Conservation (phyloP, 92 coral and sea anemone genomes). For the Bergia sp. region DNA sequence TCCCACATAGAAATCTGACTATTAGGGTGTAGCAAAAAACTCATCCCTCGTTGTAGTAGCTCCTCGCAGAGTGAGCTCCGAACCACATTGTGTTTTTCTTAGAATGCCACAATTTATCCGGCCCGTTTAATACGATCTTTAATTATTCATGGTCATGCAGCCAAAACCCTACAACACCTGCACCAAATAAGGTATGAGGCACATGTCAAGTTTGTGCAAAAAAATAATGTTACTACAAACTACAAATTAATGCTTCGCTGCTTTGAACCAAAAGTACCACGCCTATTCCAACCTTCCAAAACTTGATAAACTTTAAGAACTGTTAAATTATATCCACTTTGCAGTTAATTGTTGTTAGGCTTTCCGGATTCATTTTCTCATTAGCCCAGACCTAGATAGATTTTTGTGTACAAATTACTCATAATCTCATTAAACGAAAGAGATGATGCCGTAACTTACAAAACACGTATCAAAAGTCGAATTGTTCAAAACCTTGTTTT, state of each 20-base stretch:
- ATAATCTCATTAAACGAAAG: background rate
- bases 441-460: background rate
- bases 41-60: background rate
- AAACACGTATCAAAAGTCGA: background rate
- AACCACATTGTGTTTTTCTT: conserved; percentile 19
- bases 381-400: background rate
- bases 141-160: conserved; percentile 14
- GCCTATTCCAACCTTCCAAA: background rate
- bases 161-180: conserved; percentile 16
- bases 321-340: background rate
- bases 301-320: background rate
- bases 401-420: background rate
- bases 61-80: background rate
- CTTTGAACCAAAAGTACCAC: background rate
- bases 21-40: background rate
- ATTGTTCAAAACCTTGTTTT: too few species aligned
- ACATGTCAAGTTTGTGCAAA: background rate
- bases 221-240: too few species aligned
- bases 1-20: background rate
- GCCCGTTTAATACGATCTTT: background rate
- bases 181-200: background rate
- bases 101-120: background rate
- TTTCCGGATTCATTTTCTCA: background rate
- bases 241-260: background rate
- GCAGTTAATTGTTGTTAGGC: background rate